A percentile compares a stretch with the other conserved stretches of the same genome.
Conservation (phyloP, 2,888 invertebrate genomes). For the Athalia circularis region DNA sequence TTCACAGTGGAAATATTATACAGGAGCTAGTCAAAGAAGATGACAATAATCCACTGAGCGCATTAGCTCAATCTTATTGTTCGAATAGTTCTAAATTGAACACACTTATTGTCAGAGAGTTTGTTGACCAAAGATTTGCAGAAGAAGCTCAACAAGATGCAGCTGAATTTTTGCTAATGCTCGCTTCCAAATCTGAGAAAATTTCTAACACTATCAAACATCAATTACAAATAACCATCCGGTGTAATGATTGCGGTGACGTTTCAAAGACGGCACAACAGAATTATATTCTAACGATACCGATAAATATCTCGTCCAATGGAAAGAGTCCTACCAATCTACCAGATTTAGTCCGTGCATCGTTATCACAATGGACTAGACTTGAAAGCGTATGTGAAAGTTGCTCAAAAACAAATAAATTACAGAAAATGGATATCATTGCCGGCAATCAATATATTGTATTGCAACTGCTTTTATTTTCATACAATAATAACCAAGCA, state of each 20-base stretch:
- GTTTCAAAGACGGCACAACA: background rate
- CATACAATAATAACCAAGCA: background rate
- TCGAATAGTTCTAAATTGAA: background rate
- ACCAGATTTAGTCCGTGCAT: slow-evolving; percentile 18
- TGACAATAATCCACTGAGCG: background rate
- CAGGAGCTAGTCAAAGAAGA: background rate
- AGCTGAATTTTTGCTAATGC: slow-evolving; percentile 4
- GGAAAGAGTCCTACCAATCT: background rate
- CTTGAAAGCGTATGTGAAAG: slow-evolving; percentile 12
- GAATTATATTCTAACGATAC: slow-evolving; percentile 15
- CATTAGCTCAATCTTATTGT: background rate
- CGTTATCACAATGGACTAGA: slow-evolving; percentile 26
- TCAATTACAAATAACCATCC: background rate
- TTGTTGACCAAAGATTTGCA: slow-evolving; percentile 32
- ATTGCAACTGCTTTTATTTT: background rate
- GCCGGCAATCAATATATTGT: background rate
- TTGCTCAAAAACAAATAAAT: background rate
- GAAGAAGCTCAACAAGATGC: slow-evolving; percentile 38
- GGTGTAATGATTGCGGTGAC: slow-evolving; percentile 1
- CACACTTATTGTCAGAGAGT: slow-evolving; percentile 26
- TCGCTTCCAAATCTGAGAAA: background rate
- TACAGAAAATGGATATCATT: slow-evolving; percentile 4
- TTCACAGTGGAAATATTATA: slow-evolving; percentile 35
- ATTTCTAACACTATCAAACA: slow-evolving; percentile 15
- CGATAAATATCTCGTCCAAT: background rate